Conservation (phyloP, 2,888 invertebrate genomes). For the Glyphotaelius pellucidus region DNA sequence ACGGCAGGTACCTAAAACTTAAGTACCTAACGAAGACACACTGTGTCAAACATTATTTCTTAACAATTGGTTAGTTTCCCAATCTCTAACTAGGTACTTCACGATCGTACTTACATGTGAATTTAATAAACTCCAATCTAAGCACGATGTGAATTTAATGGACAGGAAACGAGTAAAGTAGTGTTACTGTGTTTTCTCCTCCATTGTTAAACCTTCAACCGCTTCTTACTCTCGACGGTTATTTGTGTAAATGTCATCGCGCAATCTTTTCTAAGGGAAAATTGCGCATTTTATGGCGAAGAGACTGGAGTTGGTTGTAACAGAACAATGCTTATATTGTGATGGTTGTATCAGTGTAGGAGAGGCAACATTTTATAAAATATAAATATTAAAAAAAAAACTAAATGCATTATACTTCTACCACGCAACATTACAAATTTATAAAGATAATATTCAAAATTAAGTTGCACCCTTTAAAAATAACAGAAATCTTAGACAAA, state of each 20-base stretch:
- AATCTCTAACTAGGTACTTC: neutral
- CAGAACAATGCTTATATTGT: neutral
- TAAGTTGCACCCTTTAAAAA: too few species aligned
- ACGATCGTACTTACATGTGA: neutral
- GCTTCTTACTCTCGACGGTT: neutral
- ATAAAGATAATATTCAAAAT: too few species aligned
- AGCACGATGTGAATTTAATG: neutral
- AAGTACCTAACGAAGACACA: neutral
- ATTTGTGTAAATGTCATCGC: slow-evolving; percentile 27
- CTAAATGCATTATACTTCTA: too few species aligned
- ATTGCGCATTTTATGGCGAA: neutral
- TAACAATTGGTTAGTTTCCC: neutral
- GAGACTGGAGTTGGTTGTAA: neutral
- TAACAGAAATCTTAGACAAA: too few species aligned
- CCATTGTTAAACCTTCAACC: slow-evolving; percentile 2
- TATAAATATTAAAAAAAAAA: neutral
- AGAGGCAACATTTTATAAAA: neutral
- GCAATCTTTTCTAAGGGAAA: slow-evolving; percentile 1
- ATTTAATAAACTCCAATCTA: neutral
- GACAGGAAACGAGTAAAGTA: neutral
- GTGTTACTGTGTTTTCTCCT: neutral
- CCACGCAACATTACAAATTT: too few species aligned
- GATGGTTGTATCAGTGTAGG: neutral
- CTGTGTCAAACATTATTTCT: neutral
- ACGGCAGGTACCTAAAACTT: too few species aligned